Evolutionary conservation across 2,113 vertebrate species (phyloP).

Genomic region (Ceyx melanurus): DNA sequence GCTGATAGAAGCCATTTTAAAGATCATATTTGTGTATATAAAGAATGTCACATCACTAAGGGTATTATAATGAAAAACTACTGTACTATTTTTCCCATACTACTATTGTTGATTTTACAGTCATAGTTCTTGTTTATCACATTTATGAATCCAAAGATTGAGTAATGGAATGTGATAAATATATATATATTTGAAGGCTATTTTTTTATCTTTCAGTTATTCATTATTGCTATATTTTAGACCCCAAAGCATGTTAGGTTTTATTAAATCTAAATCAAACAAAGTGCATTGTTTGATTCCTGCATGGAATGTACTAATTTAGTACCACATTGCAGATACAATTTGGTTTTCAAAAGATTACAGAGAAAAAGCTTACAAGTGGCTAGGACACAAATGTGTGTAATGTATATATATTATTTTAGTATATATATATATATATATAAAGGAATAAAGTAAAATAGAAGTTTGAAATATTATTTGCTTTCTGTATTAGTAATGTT

Average conservation of each 20-base stretch:
- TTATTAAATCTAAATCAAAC: background rate
- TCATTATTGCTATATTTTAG: constrained; percentile 20
- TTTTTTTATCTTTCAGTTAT: background rate
- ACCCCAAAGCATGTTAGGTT: background rate
- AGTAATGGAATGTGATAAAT: background rate
- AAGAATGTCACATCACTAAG: constrained; percentile 21
- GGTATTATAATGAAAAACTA: background rate
- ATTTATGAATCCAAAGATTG: constrained; percentile 33
- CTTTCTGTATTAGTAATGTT: background rate
- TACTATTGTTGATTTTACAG: constrained; percentile 15
- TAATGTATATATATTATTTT: background rate
- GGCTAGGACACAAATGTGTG: background rate
- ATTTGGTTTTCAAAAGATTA: background rate
- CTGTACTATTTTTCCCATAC: background rate
- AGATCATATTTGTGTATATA: constrained; percentile 58
- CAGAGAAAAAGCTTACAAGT: constrained; percentile 20
- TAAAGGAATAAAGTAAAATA: background rate
- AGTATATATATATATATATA: background rate
- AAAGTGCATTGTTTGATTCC: background rate
- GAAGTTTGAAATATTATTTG: background rate
- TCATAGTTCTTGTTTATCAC: constrained; percentile 38
- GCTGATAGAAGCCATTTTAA: constrained; percentile 54
- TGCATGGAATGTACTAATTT: background rate
- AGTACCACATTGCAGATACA: background rate
- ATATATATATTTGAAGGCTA: background rate